Percentiles rank a stretch among this genome's conserved stretches.
Evolutionary conservation across 2,113 vertebrate genomes (phyloP).

Genomic region (Tetrax tetrax): DNA sequence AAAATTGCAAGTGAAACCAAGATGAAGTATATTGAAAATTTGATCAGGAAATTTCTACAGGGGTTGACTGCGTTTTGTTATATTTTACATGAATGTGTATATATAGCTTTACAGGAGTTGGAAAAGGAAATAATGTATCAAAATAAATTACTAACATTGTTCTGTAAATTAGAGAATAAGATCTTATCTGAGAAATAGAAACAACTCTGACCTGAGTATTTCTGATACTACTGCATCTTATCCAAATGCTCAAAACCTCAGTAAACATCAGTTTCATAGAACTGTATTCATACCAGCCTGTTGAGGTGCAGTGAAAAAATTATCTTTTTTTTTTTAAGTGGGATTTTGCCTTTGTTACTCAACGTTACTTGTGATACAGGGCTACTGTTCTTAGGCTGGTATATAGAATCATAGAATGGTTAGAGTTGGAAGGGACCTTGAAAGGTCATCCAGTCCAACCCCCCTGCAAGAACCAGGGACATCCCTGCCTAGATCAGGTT

Average conservation of each 20-base stretch:
- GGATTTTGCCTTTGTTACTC: background rate
- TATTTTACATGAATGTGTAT: background rate
- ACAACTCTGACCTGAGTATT: background rate
- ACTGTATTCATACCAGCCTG: background rate
- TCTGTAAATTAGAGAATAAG: background rate
- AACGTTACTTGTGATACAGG: background rate
- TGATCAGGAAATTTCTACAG: background rate
- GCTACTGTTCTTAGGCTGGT: background rate
- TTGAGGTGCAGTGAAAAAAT: background rate
- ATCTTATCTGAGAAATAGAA: background rate
- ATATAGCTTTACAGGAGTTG: background rate
- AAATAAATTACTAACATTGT: background rate
- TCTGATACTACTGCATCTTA: background rate
- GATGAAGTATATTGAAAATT: background rate
- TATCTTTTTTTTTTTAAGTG: background rate
- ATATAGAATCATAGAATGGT: no score
- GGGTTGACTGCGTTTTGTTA: background rate
- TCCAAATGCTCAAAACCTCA: background rate
- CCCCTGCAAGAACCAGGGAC: no score
- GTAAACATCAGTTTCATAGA: background rate
- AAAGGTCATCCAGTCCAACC: no score
- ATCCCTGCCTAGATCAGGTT: no score
- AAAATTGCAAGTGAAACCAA: background rate
- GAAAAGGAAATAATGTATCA: background rate
- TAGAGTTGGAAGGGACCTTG: no score